Base-by-base conservation (phyloP, 2,113 vertebrate genomes). In the Cricetomys ansorgei region DNA sequence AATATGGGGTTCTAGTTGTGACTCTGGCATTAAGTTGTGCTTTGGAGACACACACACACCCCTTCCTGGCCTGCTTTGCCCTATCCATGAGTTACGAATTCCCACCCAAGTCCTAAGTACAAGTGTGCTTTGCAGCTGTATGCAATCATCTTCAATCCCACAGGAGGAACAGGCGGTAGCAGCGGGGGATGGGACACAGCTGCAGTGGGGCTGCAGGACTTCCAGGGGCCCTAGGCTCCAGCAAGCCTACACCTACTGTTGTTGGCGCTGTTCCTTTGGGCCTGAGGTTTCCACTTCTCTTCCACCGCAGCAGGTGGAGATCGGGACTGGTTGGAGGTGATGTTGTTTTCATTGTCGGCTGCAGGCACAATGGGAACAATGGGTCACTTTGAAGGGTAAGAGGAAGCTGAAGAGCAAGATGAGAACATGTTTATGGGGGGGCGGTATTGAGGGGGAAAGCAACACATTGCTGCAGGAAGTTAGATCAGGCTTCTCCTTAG, bases 341-440 rank as follows among this genome's bases (percentile, higher is more conserved):
- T 98, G 97, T 99, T 99, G 98, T 99, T 99, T 98, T 99, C 99
- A 29, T 99, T 99, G 98, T 99, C 99, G 62, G 99, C 99, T 99
- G 98, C 0, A 67, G 96, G 72, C 80, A 98, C 95, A 98, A 95
- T 87, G 96, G 93, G 85, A 94, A 88, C 11, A 90, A 55, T 5
- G 21, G 9, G 48, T 91, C 37, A 96, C 76, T 45, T 17, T 34
- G 7, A 65, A 25, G 27, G 3, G 6, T 11, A 25, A 65, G 53
- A 79, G 72, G 40, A n/a, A 16, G 62, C 23, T 23, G 6, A 67
- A 29, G 1, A 27, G 23, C 7, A 5, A 59, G 50, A 25, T 0
- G 0, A 53, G 91, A 84, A 55, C 7, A 2, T 1, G n/a, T 48
- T 23, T 10, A 13, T 16, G 73, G 3, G 40, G 27, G 43, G 29